A percentile compares a stretch with the other conserved stretches of the same genome.
These are phyloP conservation scores for Elephantulus edwardii DNA, from an alignment of 2,113 vertebrate species.

Conservation along the genomic window DNA sequence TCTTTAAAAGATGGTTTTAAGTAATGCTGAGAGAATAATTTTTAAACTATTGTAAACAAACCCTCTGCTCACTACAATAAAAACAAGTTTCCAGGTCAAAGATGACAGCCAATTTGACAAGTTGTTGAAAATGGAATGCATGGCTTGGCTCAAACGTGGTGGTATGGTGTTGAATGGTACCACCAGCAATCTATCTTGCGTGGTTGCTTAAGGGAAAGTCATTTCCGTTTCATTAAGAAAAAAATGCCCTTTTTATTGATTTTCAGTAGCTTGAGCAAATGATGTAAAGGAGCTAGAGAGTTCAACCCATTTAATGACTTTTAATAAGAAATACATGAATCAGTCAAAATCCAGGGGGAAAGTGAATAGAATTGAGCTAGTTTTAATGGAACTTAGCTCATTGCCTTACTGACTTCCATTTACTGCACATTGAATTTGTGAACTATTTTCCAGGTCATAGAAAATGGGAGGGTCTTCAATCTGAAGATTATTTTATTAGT, in stretches of 20 bases:
- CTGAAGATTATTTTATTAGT: slow-evolving; percentile 63
- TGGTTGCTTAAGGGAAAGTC: slow-evolving; percentile 46
- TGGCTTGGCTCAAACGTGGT: neutral
- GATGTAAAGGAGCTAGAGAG: slow-evolving; percentile 58
- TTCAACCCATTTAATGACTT: slow-evolving; percentile 75
- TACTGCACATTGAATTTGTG: slow-evolving; percentile 74
- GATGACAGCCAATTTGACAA: neutral
- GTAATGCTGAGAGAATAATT: neutral
- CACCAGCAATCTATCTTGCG: neutral
- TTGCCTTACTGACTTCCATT: slow-evolving; percentile 73
- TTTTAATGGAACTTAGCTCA: slow-evolving; percentile 83
- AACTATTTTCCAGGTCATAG: slow-evolving; percentile 35
- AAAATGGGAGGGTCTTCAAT: slow-evolving; percentile 63
- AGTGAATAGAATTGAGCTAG: slow-evolving; percentile 74
- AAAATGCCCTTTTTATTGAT: slow-evolving; percentile 60
- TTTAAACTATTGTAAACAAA: slow-evolving; percentile 30
- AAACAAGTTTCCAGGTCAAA: slow-evolving; percentile 2
- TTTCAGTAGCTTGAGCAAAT: slow-evolving; percentile 55
- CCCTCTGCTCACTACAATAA: neutral
- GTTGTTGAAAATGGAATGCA: neutral
- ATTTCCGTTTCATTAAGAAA: slow-evolving; percentile 70
- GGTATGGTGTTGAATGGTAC: neutral
- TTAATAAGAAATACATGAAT: slow-evolving; percentile 75
- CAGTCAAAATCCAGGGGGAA: slow-evolving; percentile 64
- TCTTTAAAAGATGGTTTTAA: slow-evolving; percentile 5